A percentile compares a stretch with the other conserved stretches of the same genome.
These are phyloP conservation scores for Mesochorus sp. DNA, from an alignment of 2,888 invertebrate species.

Conservation along the genomic window DNA sequence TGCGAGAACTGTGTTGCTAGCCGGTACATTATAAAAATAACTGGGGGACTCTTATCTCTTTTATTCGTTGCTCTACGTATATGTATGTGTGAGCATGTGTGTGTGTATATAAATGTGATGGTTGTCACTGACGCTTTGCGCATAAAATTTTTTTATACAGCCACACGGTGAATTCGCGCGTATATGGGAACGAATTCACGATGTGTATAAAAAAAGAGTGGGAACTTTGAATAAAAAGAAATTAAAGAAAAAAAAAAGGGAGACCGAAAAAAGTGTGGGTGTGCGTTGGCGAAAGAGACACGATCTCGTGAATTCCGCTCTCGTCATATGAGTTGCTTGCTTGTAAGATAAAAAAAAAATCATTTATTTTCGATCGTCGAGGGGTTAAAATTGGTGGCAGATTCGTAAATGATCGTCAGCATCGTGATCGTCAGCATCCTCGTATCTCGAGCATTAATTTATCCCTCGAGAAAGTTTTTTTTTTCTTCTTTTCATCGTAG, in stretches of 20 bases:
- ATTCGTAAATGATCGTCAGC: slow-evolving; percentile 35
- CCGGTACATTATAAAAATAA: slow-evolving; percentile 76
- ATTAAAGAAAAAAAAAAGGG: slow-evolving; percentile 12
- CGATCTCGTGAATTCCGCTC: slow-evolving; percentile 15
- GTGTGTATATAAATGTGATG: not conserved
- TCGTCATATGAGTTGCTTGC: slow-evolving; percentile 6
- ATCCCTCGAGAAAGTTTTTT: too few relatives aligned
- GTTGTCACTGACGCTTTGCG: not conserved
- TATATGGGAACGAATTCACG: not conserved
- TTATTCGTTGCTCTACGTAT: slow-evolving; percentile 62
- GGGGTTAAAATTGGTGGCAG: slow-evolving; percentile 52
- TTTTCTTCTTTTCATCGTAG: not conserved
- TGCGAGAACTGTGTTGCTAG: slow-evolving; percentile 76
- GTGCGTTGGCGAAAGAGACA: slow-evolving; percentile 31
- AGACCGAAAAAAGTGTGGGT: slow-evolving; percentile 19
- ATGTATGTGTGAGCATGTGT: slow-evolving; percentile 24
- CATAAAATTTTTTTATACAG: not conserved
- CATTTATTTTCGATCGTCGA: slow-evolving; percentile 72
- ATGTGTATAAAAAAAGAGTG: slow-evolving; percentile 5
- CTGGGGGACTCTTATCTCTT: slow-evolving; percentile 72
- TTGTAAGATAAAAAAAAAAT: slow-evolving; percentile 71
- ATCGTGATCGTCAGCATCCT: slow-evolving; percentile 29
- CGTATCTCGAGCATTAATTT: too few relatives aligned
- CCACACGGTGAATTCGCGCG: not conserved
- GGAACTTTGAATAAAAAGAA: slow-evolving; percentile 20